These are phyloP conservation scores for Ivindomyrus marchei DNA, from an alignment of 2,113 vertebrate species.

Conservation along the genomic window DNA sequence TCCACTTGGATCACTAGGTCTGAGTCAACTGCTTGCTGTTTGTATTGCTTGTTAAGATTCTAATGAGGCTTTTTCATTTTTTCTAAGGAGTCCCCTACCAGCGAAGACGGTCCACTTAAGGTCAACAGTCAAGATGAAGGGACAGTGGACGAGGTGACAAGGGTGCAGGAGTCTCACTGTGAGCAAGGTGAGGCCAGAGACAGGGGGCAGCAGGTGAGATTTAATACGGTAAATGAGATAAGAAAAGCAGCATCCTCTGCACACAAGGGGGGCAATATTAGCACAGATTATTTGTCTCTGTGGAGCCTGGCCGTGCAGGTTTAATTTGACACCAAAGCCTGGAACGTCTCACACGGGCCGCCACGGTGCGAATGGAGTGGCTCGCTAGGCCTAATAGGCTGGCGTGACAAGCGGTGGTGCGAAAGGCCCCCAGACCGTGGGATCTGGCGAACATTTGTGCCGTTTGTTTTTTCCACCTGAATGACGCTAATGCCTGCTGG, in stretches of 20 bases:
- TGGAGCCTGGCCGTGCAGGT: conserved; percentile 19
- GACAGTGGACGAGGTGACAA: conserved; percentile 48
- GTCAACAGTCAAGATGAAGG: conserved; percentile 56
- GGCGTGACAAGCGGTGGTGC: conserved; percentile 42
- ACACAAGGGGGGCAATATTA: conserved; percentile 27
- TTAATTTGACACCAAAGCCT: conserved; percentile 37
- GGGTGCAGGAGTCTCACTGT: conserved; percentile 52
- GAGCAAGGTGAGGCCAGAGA: conserved; percentile 64
- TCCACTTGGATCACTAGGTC: background rate
- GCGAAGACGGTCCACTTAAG: conserved; percentile 50
- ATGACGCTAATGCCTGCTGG: conserved; percentile 59
- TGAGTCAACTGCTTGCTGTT: conserved; percentile 34
- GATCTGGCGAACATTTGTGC: conserved; percentile 74
- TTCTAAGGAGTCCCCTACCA: conserved; percentile 57
- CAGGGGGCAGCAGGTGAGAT: conserved; percentile 45
- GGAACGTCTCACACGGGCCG: conserved; percentile 45
- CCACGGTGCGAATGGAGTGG: conserved; percentile 46
- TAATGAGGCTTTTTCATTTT: conserved; percentile 46
- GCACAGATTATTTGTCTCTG: conserved; percentile 40
- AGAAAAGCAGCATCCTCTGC: conserved; percentile 47
- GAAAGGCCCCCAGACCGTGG: conserved; percentile 62
- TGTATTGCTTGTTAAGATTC: conserved; percentile 47
- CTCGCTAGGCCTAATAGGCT: background rate
- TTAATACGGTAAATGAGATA: conserved; percentile 50
- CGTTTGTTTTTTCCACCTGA: conserved; percentile 63